phyloP scores from a whole-genome alignment of 2,888 invertebrate genomes.

The Phengaris alcon region DNA sequence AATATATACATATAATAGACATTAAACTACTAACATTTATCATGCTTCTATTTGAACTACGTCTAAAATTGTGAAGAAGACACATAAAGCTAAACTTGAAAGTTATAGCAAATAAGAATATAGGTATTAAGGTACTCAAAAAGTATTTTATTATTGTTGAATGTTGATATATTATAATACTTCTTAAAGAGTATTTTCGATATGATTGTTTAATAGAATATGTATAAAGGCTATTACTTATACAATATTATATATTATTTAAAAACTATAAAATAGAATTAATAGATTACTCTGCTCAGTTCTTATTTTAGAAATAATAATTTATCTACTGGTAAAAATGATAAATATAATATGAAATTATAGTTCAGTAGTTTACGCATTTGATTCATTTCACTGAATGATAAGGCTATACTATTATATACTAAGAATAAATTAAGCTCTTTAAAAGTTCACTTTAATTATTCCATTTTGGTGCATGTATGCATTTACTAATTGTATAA shows the following conservation, averaged over 20 bases:
- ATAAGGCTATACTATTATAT: too few relatives aligned
- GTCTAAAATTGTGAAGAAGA: conserved; percentile 10
- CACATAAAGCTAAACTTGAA: conserved; percentile 5
- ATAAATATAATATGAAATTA: too few relatives aligned
- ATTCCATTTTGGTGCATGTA: too few relatives aligned
- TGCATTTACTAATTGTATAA: too few relatives aligned
- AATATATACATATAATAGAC: background rate
- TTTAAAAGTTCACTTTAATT: too few relatives aligned
- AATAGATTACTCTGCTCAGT: background rate
- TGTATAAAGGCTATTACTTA: too few relatives aligned
- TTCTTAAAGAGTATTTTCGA: background rate
- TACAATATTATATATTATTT: background rate
- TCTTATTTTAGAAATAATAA: too few relatives aligned
- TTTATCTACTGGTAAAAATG: too few relatives aligned
- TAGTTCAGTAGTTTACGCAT: too few relatives aligned
- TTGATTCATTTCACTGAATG: too few relatives aligned
- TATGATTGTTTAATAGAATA: background rate
- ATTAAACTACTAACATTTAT: conserved; percentile 14
- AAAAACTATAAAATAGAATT: background rate
- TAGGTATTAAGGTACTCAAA: background rate
- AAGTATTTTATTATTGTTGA: conserved; percentile 17
- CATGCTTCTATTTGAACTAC: conserved; percentile 6
- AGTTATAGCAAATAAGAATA: background rate
- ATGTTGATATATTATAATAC: background rate
- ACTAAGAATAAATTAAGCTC: too few relatives aligned